These are phyloP conservation scores for Hartigia nigra DNA, from an alignment of 2,888 invertebrate species.

Conservation along the genomic window DNA sequence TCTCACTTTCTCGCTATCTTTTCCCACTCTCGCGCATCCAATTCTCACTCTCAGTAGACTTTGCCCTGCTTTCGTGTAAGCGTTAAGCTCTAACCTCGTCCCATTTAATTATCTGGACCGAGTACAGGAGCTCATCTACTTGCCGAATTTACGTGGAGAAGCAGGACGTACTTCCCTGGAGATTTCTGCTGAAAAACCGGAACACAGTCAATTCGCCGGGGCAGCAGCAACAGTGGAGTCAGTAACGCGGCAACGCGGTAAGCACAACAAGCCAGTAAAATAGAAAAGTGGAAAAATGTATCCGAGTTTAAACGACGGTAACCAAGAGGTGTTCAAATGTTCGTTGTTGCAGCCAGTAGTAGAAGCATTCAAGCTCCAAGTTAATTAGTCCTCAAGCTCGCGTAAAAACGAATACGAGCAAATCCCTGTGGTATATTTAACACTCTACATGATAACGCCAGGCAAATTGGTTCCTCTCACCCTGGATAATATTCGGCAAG, in stretches of 20 bases:
- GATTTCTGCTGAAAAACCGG: neutral
- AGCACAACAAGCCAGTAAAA: neutral
- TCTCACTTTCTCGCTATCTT: too few relatives aligned
- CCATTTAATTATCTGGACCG: neutral
- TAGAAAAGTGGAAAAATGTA: neutral
- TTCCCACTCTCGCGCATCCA: neutral
- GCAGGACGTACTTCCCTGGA: neutral
- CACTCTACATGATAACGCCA: neutral
- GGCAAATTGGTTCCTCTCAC: neutral
- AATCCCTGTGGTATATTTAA: neutral
- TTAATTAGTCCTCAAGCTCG: conserved; percentile 5
- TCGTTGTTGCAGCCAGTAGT: neutral
- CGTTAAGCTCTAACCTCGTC: neutral
- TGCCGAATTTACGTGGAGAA: neutral
- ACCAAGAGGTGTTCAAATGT: neutral
- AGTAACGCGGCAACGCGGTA: neutral
- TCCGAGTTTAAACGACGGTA: neutral
- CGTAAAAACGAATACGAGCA: conserved; percentile 4
- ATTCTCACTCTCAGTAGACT: neutral
- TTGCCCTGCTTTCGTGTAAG: neutral
- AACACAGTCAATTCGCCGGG: neutral
- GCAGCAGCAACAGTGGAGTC: neutral
- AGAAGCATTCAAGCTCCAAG: neutral
- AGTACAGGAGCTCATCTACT: neutral
- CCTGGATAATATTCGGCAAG: neutral